Base-by-base conservation (phyloP, 1,140 invertebrate species). In the Drosophila subobscura region DNA sequence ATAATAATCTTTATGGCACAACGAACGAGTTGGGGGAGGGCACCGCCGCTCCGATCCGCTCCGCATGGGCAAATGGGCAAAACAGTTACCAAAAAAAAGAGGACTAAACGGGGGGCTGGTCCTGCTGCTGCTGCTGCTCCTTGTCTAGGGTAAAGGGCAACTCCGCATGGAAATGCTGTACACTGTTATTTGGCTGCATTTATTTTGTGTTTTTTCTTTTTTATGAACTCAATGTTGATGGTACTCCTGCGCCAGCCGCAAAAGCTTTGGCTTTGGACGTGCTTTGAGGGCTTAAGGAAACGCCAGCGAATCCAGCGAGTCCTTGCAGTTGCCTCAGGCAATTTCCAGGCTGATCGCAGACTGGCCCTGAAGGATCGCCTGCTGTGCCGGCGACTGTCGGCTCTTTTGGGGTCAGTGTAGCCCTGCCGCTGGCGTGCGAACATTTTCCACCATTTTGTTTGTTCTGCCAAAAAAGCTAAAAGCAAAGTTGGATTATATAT, bases 1-100 rank as follows among this genome's bases (percentile, higher is more conserved):
- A 85, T 85, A 85, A 85, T 85, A 85, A 85, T 85, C 80, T 85
- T 85, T 80, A 85, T 85, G 81, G 77, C 64, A 77, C 64, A 75
- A 68, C 78, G 72, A 73, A 20, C 16, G 16, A 20, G 16, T 1
- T 20, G 16, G 16, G 16, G 74, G 49, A 52, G 45, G 70, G 61
- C 61, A 47, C 22, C 41, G 4, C 27, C 22, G n/a, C n/a, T n/a
- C n/a, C n/a, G n/a, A n/a, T n/a, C n/a, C n/a, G n/a, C n/a, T n/a
- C n/a, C n/a, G n/a, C n/a, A n/a, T n/a, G n/a, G n/a, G n/a, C n/a
- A 61, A 66, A 42, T 51, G 46, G 63, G 56, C 41, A 79, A 50
- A 78, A 53, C 25, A 22, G 27, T 45, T 50, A 50, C 61, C 47
- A 44, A 73, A 50, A 57, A 57, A 74, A 47, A 37, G 22, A 6